Evolutionary conservation across 2,888 invertebrate species (phyloP), one percentile per base, ranked within the genome.

Genomic region (Mesopsocus fuscifrons): DNA sequence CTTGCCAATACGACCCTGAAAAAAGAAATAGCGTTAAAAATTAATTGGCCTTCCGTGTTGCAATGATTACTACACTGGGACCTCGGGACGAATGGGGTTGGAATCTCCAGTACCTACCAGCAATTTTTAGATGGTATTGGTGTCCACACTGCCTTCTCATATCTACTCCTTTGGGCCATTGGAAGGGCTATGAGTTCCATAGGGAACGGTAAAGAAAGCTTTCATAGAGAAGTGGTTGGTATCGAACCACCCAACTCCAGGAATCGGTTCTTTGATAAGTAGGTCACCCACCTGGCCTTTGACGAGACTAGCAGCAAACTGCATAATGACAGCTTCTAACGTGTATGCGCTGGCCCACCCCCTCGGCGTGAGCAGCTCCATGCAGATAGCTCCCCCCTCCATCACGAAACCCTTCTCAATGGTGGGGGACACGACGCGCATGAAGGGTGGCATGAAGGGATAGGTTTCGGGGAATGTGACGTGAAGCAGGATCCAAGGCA

Each of bases 301-400:
- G 46, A 84, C 84, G 45, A 87, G 75, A 51, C 83, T 84, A 18
- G 85, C 85, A 2, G 85, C 81, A 58, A 87, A 85, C 64, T 85
- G 85, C 75, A 84, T 85, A 53, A 87, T 74, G 41, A 87, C 77
- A 11, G 85, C 85, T 58, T 87, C 85, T 15, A 87, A 78, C 1
- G 83, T 84, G 57, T 84, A 84, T 41, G 83, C 83, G 50, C 81
- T 82, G 45, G 85, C 84, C 85, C 85, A 87, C 49, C 85, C 85
- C 42, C 82, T 68, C 1, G 85, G 85, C 15, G 85, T 87, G 45
- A 87, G 64, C 46, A 87, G 63, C 58, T 87, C 85, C 84, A 87
- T 85, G 57, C 84, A 84, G 55, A 87, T 87, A 34, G 85, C 85
- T 31, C 85, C 84, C 45, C 84, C 84, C 66, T 85, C 84, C 85